Evolutionary conservation across 2,113 vertebrate species (phyloP).

Genomic region (Tachycineta bicolor): DNA sequence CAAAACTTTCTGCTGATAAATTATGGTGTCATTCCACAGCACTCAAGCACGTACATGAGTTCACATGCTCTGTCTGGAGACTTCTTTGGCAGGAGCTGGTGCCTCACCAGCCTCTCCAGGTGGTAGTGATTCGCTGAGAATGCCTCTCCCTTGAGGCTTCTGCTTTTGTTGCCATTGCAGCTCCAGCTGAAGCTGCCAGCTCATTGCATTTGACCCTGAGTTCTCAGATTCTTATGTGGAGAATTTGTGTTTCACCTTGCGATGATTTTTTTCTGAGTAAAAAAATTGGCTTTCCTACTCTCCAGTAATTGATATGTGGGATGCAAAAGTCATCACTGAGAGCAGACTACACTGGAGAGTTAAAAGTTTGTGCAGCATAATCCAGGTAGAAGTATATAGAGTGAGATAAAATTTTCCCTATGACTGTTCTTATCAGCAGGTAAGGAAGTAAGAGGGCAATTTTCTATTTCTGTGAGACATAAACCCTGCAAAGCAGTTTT

Average conservation of each 20-base stretch:
- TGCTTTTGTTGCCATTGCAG: not conserved
- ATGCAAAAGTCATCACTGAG: not conserved
- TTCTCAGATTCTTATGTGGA: not conserved
- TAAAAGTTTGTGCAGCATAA: not conserved
- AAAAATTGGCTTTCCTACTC: not conserved
- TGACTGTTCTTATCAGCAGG: not conserved
- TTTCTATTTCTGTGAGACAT: not conserved
- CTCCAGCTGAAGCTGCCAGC: not conserved
- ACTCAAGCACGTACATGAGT: not conserved
- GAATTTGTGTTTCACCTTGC: not conserved
- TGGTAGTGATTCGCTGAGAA: not conserved
- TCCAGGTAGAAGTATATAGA: not conserved
- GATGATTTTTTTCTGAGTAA: not conserved
- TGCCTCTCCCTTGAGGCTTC: not conserved
- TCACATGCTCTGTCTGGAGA: not conserved
- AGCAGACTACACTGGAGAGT: not conserved
- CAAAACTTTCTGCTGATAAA: not conserved
- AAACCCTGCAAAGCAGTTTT: not conserved
- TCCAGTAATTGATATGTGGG: not conserved
- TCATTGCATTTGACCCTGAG: not conserved
- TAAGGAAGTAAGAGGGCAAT: not conserved
- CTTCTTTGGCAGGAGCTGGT: not conserved
- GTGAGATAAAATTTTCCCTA: not conserved
- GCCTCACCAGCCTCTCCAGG: not conserved
- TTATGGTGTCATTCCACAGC: not conserved